Evolutionary conservation across 2,113 vertebrate genomes (phyloP).

Genomic region (Mus spicilegus): DNA sequence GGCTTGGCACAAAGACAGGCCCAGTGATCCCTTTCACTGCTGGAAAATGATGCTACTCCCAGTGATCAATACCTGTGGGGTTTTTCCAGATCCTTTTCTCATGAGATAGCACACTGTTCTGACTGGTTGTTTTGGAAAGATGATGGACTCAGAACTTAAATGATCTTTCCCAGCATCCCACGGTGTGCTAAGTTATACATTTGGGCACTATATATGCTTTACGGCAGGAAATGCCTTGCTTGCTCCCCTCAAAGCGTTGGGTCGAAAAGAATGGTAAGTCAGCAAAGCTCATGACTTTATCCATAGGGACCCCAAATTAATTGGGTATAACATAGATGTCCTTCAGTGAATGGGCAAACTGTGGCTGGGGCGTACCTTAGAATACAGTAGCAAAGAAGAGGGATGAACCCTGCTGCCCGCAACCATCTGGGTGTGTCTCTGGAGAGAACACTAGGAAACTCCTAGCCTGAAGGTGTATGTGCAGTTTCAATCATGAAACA

Average conservation of each 20-base stretch:
- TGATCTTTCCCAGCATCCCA: slow-evolving; percentile 51
- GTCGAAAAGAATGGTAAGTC: neutral
- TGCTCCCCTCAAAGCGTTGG: neutral
- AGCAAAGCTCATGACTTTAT: neutral
- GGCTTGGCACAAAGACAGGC: neutral
- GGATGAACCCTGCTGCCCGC: rapidly evolving
- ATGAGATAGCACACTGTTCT: slow-evolving; percentile 6
- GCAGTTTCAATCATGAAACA: neutral
- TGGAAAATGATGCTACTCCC: neutral
- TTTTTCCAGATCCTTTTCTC: slow-evolving; percentile 3
- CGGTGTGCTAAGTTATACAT: slow-evolving; percentile 14
- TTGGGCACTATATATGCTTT: rapidly evolving
- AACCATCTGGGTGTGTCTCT: neutral
- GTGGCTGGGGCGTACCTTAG: rapidly evolving
- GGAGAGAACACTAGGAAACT: neutral
- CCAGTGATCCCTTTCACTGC: neutral
- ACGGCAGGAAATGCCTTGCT: neutral
- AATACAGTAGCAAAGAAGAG: neutral
- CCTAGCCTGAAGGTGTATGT: neutral
- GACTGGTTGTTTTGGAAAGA: neutral
- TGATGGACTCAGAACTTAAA: slow-evolving; percentile 15
- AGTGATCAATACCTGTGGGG: neutral
- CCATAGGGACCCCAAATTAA: neutral
- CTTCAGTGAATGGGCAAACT: neutral
- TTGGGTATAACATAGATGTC: neutral